Evolutionary conservation across 2,113 vertebrate species (phyloP).

Genomic region (Ceyx cyanopectus): DNA sequence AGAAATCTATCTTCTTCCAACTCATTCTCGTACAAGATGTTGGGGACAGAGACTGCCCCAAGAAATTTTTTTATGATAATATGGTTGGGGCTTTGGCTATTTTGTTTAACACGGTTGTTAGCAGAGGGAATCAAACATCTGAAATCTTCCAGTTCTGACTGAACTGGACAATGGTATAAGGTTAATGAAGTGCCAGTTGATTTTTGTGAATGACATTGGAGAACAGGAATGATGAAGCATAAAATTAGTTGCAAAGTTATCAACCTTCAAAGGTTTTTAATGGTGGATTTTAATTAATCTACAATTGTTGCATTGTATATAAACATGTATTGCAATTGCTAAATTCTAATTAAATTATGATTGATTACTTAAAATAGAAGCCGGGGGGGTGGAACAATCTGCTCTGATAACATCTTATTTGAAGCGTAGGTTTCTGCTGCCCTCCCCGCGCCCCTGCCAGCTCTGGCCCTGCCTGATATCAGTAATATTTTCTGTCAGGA

Average conservation of each 20-base stretch:
- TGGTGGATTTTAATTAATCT: conserved; percentile 10
- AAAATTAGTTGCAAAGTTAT: neutral
- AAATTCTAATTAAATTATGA: neutral
- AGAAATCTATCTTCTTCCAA: neutral
- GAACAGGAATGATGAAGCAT: neutral
- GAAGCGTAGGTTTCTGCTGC: neutral
- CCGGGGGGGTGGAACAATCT: neutral
- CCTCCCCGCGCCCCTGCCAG: neutral
- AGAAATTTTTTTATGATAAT: neutral
- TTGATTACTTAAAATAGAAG: neutral
- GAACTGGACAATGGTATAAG: neutral
- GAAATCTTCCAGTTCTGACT: neutral
- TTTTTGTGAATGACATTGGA: neutral
- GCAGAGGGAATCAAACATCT: neutral
- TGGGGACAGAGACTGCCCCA: neutral
- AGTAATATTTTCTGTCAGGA: neutral
- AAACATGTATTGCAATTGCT: neutral
- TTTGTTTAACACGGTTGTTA: neutral
- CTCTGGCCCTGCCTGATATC: neutral
- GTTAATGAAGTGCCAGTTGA: neutral
- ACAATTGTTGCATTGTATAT: neutral
- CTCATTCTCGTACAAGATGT: neutral
- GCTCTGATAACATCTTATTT: neutral
- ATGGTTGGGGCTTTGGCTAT: neutral
- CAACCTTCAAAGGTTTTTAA: conserved; percentile 3